Percentiles rank a stretch among this genome's conserved stretches.
phyloP scores from a whole-genome alignment of 2,797 vertebrate genomes.

The Chelonia mydas region DNA sequence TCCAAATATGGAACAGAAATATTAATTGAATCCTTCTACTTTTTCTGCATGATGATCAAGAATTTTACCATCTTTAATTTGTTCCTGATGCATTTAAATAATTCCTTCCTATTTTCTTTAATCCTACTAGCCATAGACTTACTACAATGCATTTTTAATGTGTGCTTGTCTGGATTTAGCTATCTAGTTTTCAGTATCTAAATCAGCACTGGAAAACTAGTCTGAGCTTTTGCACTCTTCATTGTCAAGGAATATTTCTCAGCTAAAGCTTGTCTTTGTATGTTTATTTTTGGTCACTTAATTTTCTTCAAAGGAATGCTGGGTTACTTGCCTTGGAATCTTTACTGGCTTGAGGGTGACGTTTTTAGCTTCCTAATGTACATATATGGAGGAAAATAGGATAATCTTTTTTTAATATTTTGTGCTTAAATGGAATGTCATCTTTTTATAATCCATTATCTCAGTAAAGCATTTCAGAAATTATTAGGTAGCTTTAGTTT shows the following conservation, averaged over 20 bases:
- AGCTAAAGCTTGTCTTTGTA: background rate
- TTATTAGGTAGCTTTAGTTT: background rate
- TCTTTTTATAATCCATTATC: background rate
- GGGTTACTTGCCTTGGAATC: background rate
- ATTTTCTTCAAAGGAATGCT: conserved; percentile 13
- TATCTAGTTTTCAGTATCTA: background rate
- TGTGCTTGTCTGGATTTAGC: background rate
- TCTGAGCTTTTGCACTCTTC: background rate
- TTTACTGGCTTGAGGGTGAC: background rate
- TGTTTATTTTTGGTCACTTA: conserved; percentile 7
- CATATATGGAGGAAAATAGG: conserved; percentile 51
- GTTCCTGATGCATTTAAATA: background rate
- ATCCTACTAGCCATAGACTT: background rate
- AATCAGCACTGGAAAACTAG: background rate
- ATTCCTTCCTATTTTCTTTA: background rate
- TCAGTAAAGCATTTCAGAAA: background rate
- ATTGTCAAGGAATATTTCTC: background rate
- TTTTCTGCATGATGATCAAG: background rate
- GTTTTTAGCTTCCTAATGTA: conserved; percentile 17
- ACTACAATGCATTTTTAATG: background rate
- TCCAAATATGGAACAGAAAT: background rate
- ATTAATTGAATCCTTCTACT: background rate
- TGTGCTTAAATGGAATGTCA: background rate
- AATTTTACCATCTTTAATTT: background rate
- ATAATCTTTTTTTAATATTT: conserved; percentile 7